phyloP scores from a whole-genome alignment of 2,888 invertebrate species.

The Eucera pruinosa region DNA sequence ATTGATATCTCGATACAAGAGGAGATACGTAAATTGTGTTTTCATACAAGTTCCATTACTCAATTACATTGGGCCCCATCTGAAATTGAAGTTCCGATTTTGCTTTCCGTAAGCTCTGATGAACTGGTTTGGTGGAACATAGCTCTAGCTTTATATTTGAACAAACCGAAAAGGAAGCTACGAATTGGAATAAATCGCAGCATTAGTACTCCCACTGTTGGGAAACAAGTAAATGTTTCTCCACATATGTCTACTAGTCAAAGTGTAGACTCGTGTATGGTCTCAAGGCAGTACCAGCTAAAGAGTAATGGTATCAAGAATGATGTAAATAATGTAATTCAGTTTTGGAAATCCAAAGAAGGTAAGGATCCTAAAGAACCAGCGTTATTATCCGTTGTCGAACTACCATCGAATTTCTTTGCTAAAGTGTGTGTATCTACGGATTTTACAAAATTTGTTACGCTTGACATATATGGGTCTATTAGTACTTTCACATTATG shows the following conservation, averaged over 20 bases:
- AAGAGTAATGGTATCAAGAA: slow-evolving; percentile 20
- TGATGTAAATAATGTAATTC: slow-evolving; percentile 19
- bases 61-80: slow-evolving; percentile 80
- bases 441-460: slow-evolving; percentile 81
- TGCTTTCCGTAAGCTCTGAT: slow-evolving; percentile 77
- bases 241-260: slow-evolving; percentile 60
- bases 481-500: slow-evolving; percentile 76
- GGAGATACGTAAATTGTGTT: slow-evolving; percentile 69
- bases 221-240: slow-evolving; percentile 61
- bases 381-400: slow-evolving; percentile 76
- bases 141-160: slow-evolving; percentile 55
- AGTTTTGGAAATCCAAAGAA: slow-evolving; percentile 77
- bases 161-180: slow-evolving; percentile 66
- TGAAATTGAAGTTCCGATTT: slow-evolving; percentile 71
- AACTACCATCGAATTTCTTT: slow-evolving; percentile 75
- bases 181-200: slow-evolving; percentile 76
- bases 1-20: slow-evolving; percentile 66
- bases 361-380: slow-evolving; percentile 70
- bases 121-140: slow-evolving; percentile 82
- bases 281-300: slow-evolving; percentile 7
- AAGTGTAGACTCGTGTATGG: slow-evolving; percentile 53
- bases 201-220: slow-evolving; percentile 57
- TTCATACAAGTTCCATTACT: slow-evolving; percentile 74
- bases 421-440: slow-evolving; percentile 78
- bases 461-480: slow-evolving; percentile 79